Evolutionary conservation across 2,113 vertebrate genomes (phyloP).

Genomic region (Sinocyclocheilus grahami): DNA sequence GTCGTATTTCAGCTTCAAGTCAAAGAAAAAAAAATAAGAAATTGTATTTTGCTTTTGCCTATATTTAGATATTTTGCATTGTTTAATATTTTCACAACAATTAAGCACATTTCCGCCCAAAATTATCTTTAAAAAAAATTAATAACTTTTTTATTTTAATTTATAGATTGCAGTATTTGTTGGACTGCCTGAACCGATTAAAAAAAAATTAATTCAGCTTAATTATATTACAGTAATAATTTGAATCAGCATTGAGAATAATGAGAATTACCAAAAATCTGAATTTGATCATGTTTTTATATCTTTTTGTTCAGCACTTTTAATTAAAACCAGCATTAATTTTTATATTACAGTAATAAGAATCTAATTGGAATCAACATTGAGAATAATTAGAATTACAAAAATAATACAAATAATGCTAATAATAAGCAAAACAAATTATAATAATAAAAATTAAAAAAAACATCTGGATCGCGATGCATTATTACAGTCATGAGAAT

Average conservation of each 20-base stretch:
- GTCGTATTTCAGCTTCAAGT: background rate
- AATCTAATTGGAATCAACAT: background rate
- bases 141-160: background rate
- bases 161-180: background rate
- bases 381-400: background rate
- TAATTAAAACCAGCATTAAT: background rate
- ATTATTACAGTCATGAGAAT: background rate
- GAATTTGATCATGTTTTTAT: too few relatives aligned
- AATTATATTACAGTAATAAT: background rate
- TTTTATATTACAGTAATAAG: background rate
- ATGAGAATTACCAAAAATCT: background rate
- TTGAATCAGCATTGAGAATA: background rate
- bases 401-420: background rate
- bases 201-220: background rate
- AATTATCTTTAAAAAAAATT: background rate
- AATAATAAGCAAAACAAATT: too few relatives aligned
- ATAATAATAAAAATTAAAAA: too few relatives aligned
- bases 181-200: background rate
- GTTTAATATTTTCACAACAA: background rate
- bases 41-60: background rate
- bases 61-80: background rate
- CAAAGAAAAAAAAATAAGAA: background rate
- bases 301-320: background rate
- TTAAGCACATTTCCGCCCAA: slow-evolving; percentile 5
- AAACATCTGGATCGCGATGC: background rate